Evolutionary conservation across 2,888 invertebrate genomes (phyloP).

Genomic region (Lobophora halterata): DNA sequence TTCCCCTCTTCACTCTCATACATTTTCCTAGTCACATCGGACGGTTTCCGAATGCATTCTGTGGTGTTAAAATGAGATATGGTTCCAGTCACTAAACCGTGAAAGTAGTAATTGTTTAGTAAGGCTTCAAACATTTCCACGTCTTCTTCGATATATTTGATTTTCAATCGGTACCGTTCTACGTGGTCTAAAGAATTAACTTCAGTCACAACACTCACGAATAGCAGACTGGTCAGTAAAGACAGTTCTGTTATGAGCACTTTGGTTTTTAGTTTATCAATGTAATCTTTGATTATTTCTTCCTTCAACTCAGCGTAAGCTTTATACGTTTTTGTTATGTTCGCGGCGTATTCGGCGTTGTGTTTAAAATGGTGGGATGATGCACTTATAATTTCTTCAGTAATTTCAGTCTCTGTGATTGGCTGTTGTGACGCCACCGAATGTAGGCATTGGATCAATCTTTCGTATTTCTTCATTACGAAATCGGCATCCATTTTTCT

Average conservation of each 20-base stretch:
- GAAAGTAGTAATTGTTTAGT: constrained; percentile 79
- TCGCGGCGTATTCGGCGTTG: constrained; percentile 35
- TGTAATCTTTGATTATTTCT: constrained; percentile 15
- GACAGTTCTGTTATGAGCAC: constrained; percentile 54
- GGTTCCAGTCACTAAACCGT: constrained; percentile 61
- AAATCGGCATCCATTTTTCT: constrained; percentile 57
- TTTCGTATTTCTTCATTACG: constrained; percentile 59
- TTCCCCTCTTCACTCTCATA: constrained; percentile 39
- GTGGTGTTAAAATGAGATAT: constrained; percentile 53
- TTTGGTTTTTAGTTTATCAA: constrained; percentile 39
- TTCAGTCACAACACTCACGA: constrained; percentile 80
- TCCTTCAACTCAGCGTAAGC: constrained; percentile 40
- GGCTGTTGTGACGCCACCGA: constrained; percentile 25
- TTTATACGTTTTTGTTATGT: constrained; percentile 40
- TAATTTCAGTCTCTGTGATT: background rate
- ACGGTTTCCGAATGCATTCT: constrained; percentile 50
- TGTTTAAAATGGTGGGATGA: constrained; percentile 39
- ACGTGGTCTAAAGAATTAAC: constrained; percentile 91
- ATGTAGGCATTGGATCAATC: constrained; percentile 46
- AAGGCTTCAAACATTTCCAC: constrained; percentile 81
- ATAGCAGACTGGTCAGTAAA: constrained; percentile 75
- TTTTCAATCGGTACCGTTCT: constrained; percentile 87
- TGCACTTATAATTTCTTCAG: constrained; percentile 4
- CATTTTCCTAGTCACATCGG: constrained; percentile 42
- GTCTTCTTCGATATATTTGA: constrained; percentile 85